Base-by-base conservation (phyloP, 2,797 vertebrate species). In the Micropoecilia bifurca region DNA sequence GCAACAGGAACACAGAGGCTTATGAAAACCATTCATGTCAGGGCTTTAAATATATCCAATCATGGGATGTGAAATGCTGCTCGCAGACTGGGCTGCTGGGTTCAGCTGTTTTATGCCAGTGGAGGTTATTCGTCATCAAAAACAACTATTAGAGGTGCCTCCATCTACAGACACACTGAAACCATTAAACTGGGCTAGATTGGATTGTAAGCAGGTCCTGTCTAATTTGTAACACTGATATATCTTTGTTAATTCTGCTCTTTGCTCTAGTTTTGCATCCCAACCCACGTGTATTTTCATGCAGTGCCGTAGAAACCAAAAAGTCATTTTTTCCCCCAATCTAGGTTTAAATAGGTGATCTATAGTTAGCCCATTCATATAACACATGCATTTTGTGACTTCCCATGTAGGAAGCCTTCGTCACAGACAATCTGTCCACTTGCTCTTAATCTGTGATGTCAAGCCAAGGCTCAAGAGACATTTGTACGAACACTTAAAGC, bases 1-100 rank as follows among this genome's bases (percentile, higher is more conserved):
- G 45, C 12, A 36, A 30, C 28, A 12, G 76, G 39, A 84, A 71
- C 71, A 76, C 68, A 82, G 75, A 79, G 73, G 71, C 75, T 76
- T 76, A 66, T 74, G 76, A 81, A 73, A 82, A 78, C 63, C 71
- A 55, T 80, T 90, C 80, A 86, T 81, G 87, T 85, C 82, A 81
- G 43, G 25, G 80, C 41, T 84, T 84, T 79, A 41, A 85, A 80
- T 76, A 30, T 74, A 61, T 75, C 22, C 5, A 83, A 82, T 86
- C 87, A 90, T 77, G 84, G 81, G 90, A 88, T 81, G 88, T 83
- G 85, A 94, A 92, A 92, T 90, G 79, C 80, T 90, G 89, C 68
- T 76, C 5, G 66, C 66, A 20, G 6, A 63, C 71, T 77, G 63
- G 83, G 53, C 76, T 28, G 57, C 76, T 80, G 75, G 75, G 59